phyloP scores from a whole-genome alignment of 2,888 invertebrate genomes.

The Meghimatium bilineatum region DNA sequence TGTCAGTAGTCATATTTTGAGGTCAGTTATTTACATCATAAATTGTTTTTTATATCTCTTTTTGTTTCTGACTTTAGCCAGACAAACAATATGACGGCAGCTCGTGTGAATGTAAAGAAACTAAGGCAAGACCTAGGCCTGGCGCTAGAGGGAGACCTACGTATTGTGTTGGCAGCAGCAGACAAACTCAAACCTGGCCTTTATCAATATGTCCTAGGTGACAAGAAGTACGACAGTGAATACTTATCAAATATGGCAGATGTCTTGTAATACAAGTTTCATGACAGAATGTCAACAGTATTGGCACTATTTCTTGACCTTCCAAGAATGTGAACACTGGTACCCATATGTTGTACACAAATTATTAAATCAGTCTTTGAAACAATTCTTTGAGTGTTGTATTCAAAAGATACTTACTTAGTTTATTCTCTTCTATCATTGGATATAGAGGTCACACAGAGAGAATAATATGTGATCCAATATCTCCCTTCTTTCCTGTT shows the following conservation, averaged over 20 bases:
- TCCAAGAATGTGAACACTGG: neutral
- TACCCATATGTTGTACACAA: neutral
- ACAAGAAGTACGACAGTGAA: conserved; percentile 56
- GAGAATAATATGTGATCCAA: no score
- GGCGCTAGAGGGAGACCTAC: conserved; percentile 68
- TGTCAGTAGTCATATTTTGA: no score
- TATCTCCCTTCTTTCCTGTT: no score
- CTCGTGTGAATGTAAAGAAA: conserved; percentile 55
- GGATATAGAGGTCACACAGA: no score
- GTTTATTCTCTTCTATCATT: no score
- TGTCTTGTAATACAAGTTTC: conserved; percentile 37
- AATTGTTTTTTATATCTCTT: neutral
- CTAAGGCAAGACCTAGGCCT: conserved; percentile 67
- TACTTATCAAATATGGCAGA: conserved; percentile 53
- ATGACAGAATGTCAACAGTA: neutral
- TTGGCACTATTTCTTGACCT: no score
- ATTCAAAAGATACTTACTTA: no score
- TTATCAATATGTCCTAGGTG: conserved; percentile 62
- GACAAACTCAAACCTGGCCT: conserved; percentile 73
- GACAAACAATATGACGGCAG: neutral
- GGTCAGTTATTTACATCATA: no score
- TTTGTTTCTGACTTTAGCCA: neutral
- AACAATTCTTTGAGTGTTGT: neutral
- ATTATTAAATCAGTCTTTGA: neutral
- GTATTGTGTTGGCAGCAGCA: conserved; percentile 69